Base-by-base conservation (phyloP, 1,140 invertebrate genomes). In the Drosophila equinoxialis region DNA sequence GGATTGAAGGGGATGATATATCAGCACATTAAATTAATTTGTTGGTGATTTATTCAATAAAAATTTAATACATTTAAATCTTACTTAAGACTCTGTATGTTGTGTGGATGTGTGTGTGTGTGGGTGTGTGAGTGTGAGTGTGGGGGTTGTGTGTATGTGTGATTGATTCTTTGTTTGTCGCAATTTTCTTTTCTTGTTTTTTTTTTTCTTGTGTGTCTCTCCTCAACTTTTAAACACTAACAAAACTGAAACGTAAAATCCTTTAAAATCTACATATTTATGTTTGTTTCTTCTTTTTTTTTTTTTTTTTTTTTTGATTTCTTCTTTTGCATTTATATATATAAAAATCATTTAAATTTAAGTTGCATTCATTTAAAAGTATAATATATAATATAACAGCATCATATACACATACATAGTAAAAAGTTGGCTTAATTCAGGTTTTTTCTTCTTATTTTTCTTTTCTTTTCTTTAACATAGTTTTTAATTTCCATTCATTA, bases 401-500 rank as follows among this genome's bases (percentile, higher is more conserved):
- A 90, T 90, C 87, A 90, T 90, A 79, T 81, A 77, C 70, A 63
- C 66, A 69, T 84, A 90, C 81, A 89, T 79, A 90, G 90, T 90
- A 83, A 90, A 79, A 86, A 64, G 64, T 82, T 75, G 58, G 77
- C 79, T 74, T 89, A 89, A 63, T 87, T 65, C 83, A 87, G 73
- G 75, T 65, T 60, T 65, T 71, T 37, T 48, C 20, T 64, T 62
- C 72, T 85, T 79, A 13, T 4, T 39, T 39, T 39, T n/a, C n/a
- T 11, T 39, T n/a, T 39, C 1, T 39, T n/a, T 13, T 39, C 35
- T 71, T 86, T 57, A 76, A 76, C 73, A 62, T 67, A 72, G 78
- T 67, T 67, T 30, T 74, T 33, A 48, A 26, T 62, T 42, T 17
- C 60, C 39, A 39, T 39, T 13, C 37, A 39, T 62, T 65, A 26